Evolutionary conservation across 2,888 invertebrate species (phyloP).

Genomic region (Pristionchus maxplancki): DNA sequence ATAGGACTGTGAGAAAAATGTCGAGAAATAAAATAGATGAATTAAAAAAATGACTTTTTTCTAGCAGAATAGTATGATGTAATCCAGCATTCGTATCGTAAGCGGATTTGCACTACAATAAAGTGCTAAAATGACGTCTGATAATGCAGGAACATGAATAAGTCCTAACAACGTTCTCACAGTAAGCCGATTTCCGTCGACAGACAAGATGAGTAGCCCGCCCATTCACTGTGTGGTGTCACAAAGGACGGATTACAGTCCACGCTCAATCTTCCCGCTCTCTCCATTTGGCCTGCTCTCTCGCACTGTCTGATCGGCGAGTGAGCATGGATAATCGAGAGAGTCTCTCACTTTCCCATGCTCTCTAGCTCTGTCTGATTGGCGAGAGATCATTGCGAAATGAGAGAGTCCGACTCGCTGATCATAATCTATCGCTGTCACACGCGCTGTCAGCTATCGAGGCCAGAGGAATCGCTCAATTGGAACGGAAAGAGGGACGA

Average conservation of each 20-base stretch:
- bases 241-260: slow-evolving; percentile 24
- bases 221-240: not conserved
- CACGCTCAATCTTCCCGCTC: not conserved
- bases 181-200: not conserved
- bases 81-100: too few species aligned
- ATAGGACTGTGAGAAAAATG: too few species aligned
- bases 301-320: not conserved
- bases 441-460: slow-evolving; percentile 31
- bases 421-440: slow-evolving; percentile 37
- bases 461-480: not conserved
- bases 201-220: not conserved
- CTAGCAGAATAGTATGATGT: too few species aligned
- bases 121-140: too few species aligned
- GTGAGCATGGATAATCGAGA: not conserved
- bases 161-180: not conserved
- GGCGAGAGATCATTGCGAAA: not conserved
- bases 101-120: too few species aligned
- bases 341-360: not conserved
- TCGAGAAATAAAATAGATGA: too few species aligned
- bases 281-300: too few species aligned
- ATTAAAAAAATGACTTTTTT: too few species aligned
- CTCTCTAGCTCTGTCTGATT: not conserved
- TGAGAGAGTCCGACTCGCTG: not conserved
- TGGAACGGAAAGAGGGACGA: not conserved
- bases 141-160: too few species aligned